Evolutionary conservation across 2,797 vertebrate species (phyloP), one percentile per base, ranked within the genome.

Genomic region (Danionella dracula): DNA sequence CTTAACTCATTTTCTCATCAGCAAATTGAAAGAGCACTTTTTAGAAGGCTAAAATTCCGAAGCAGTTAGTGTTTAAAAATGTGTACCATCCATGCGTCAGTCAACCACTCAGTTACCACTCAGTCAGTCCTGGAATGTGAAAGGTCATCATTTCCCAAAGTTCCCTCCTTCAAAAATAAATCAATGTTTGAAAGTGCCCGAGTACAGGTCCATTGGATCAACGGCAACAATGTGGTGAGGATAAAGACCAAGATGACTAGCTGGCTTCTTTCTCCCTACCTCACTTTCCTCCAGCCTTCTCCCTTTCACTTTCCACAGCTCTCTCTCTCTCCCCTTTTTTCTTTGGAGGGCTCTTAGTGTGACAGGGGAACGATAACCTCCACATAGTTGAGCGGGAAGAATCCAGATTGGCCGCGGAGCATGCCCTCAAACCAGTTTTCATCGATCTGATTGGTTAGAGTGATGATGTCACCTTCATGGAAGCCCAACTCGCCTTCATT

Each of bases 341-440:
- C 46, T 12, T 12, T 10, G 27, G 8, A 7, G 27, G 4, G 29
- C 13, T 32, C 40, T 90, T 93, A 99, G 87, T 96, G 94, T 46
- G 93, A 90, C 82, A 99, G 82, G 0, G 96, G 92, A 59, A 97
- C 93, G 1, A 98, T 82, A 77, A 99, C 92, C 74, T 98, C 94
- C 64, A 99, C 96, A 2, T 98, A 99, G 91, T 98, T 99, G 77
- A 95, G 93, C 0, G 96, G 96, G 84, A 99, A 99, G 88, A 99
- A 99, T 76, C 96, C 96, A 0, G 96, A 96, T 74, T 93, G 95
- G 86, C 95, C 90, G 2, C 88, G 91, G 78, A 99, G 90, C 92
- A 93, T 93, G 51, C 96, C 96, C 86, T 98, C 96, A 57, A 93
- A 99, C 96, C 96, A 99, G 92, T 99, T 98, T 81, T 98, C 96